These are phyloP conservation scores for Eupithecia dodoneata DNA, from an alignment of 2,888 invertebrate species.

Conservation along the genomic window DNA sequence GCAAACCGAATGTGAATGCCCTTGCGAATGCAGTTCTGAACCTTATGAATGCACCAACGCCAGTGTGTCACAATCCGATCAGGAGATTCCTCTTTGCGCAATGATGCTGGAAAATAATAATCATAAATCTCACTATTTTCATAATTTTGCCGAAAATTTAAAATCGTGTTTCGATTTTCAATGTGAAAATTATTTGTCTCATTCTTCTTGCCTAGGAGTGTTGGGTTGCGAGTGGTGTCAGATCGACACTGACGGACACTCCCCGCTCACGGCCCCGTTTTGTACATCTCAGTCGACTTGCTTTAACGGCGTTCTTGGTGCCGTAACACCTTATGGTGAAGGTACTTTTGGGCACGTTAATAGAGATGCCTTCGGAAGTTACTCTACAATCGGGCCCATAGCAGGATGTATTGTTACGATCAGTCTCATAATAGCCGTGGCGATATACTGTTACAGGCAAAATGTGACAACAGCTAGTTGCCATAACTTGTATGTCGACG, in stretches of 20 bases:
- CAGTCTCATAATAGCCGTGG: constrained; percentile 91
- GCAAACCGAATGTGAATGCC: constrained; percentile 97
- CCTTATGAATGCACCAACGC: constrained; percentile 69
- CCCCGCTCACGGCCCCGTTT: constrained; percentile 87
- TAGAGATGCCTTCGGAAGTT: constrained; percentile 79
- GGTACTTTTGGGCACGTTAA: constrained; percentile 83
- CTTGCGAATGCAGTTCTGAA: constrained; percentile 92
- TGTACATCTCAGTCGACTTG: constrained; percentile 93
- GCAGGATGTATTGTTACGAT: constrained; percentile 93
- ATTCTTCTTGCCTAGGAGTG: constrained; percentile 88
- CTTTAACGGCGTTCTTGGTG: constrained; percentile 94
- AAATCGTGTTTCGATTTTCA: constrained; percentile 87
- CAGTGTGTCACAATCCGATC: constrained; percentile 62
- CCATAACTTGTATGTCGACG: constrained; percentile 80
- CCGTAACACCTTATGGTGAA: constrained; percentile 92
- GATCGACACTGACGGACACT: constrained; percentile 89
- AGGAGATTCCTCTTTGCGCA: constrained; percentile 74
- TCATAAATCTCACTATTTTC: constrained; percentile 78
- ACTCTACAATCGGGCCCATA: constrained; percentile 93
- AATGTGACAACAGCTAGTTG: constrained; percentile 82
- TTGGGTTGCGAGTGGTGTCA: constrained; percentile 97
- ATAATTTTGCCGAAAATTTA: constrained; percentile 81
- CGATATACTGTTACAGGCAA: constrained; percentile 93
- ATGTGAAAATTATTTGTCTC: constrained; percentile 87
- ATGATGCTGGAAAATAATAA: constrained; percentile 78